Conservation (phyloP, 2,113 vertebrate genomes). For the Sula dactylatra region DNA sequence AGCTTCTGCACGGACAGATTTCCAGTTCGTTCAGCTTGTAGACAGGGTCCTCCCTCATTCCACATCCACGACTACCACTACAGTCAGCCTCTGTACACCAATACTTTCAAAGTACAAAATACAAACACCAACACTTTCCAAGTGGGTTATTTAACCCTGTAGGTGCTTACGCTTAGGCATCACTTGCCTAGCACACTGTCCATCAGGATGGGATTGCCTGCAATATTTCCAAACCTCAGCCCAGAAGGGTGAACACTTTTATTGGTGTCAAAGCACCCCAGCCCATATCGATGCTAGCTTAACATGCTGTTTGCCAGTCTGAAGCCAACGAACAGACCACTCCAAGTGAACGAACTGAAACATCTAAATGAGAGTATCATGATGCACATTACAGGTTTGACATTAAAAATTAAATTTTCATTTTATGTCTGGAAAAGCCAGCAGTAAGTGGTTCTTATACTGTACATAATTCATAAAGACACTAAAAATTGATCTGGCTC, state of each 20-base stretch:
- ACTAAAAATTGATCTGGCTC: slow-evolving; percentile 12
- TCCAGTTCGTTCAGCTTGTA: background rate
- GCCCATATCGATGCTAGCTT: background rate
- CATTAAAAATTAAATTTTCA: background rate
- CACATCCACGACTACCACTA: accelerated
- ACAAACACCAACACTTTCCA: background rate
- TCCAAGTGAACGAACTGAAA: background rate
- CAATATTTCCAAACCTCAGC: background rate
- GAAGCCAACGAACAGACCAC: background rate
- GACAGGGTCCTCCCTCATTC: background rate
- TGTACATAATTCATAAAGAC: background rate
- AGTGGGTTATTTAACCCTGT: background rate
- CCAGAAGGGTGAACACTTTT: background rate
- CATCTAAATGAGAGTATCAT: background rate
- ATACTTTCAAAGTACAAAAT: background rate
- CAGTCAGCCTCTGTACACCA: background rate
- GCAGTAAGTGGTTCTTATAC: background rate
- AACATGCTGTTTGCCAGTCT: accelerated
- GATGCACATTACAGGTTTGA: background rate
- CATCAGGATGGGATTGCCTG: background rate
- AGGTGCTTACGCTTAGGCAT: background rate
- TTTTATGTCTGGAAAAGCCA: background rate
- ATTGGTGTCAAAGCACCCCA: background rate
- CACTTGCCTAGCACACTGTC: background rate
- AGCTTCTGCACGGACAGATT: background rate